Evolutionary conservation across 2,113 vertebrate species (phyloP).

Genomic region (Ammospiza nelsoni): DNA sequence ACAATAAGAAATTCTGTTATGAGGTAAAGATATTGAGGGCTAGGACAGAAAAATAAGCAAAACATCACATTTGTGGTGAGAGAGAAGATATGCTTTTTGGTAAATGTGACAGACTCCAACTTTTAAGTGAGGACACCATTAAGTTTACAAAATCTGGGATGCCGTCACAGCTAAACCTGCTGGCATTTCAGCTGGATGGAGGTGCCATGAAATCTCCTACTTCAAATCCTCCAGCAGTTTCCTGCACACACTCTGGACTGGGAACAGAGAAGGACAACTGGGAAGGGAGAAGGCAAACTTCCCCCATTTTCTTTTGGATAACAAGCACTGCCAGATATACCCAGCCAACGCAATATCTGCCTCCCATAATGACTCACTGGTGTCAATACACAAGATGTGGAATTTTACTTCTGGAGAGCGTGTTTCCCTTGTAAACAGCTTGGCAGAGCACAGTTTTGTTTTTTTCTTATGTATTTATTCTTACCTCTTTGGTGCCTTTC

Average conservation of each 20-base stretch:
- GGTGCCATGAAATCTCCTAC: not conserved
- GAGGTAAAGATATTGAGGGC: not conserved
- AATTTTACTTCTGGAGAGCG: not conserved
- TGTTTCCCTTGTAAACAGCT: not conserved
- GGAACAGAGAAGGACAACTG: not conserved
- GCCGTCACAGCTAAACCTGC: not conserved
- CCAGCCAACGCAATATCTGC: not conserved
- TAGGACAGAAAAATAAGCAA: not conserved
- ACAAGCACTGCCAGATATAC: not conserved
- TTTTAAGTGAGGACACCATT: not conserved
- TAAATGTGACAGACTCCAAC: not conserved
- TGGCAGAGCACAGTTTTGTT: not conserved
- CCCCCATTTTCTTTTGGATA: not conserved
- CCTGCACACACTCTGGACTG: rapidly evolving
- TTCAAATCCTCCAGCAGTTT: not conserved
- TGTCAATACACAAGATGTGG: not conserved
- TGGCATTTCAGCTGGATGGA: not conserved
- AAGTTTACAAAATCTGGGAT: not conserved
- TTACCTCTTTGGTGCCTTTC: not conserved
- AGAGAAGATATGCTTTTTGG: not conserved
- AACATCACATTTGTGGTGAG: not conserved
- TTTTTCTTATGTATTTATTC: not conserved
- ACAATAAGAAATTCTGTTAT: not conserved
- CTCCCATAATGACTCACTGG: not conserved
- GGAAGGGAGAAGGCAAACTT: not conserved